These are phyloP conservation scores for Steatornis caripensis DNA, from an alignment of 2,113 vertebrate genomes.

Conservation along the genomic window DNA sequence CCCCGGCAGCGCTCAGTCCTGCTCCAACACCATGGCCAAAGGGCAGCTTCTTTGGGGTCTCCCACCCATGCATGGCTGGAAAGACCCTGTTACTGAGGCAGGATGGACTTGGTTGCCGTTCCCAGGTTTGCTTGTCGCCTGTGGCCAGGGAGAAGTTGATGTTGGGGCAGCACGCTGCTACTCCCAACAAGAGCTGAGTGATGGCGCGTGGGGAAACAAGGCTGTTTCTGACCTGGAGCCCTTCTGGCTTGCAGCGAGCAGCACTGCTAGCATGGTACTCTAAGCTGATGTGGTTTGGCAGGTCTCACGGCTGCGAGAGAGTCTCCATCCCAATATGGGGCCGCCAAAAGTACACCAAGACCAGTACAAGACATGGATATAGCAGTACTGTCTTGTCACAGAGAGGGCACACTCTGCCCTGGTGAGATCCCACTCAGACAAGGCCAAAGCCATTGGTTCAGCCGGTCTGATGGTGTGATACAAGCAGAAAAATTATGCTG, in stretches of 20 bases:
- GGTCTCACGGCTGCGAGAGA: background rate
- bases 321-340: accelerated
- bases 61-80: background rate
- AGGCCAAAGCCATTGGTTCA: background rate
- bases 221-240: background rate
- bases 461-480: background rate
- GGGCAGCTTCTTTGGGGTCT: background rate
- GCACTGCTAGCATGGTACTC: background rate
- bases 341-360: background rate
- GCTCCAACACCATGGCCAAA: background rate
- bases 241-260: background rate
- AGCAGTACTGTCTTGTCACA: background rate
- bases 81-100: background rate
- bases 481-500: background rate
- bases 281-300: background rate
- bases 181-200: background rate
- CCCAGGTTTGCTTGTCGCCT: background rate
- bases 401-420: background rate
- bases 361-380: background rate
- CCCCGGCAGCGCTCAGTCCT: background rate
- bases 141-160: background rate
- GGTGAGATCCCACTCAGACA: background rate
- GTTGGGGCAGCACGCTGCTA: accelerated
- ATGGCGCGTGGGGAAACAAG: background rate
- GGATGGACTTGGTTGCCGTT: background rate